phyloP scores from a whole-genome alignment of 2,888 invertebrate genomes.

The Mythimna albipuncta region DNA sequence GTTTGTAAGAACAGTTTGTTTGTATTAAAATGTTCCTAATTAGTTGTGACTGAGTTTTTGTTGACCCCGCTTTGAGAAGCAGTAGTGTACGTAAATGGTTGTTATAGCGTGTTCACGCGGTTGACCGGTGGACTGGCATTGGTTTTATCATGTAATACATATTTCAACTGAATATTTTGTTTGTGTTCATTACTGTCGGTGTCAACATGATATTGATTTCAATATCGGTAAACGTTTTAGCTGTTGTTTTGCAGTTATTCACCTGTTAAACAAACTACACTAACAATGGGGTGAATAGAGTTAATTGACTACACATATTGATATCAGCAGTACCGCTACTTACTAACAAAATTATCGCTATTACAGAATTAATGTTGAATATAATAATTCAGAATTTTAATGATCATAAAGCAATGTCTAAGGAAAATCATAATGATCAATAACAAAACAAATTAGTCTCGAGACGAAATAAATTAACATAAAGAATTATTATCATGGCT shows the following conservation, averaged over 20 bases:
- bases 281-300: background rate
- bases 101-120: conserved; percentile 66
- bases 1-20: conserved; percentile 76
- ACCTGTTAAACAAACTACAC: conserved; percentile 6
- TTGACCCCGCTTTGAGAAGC: conserved; percentile 74
- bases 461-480: conserved; percentile 10
- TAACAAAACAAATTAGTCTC: background rate
- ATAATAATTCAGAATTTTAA: background rate
- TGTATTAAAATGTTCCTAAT: conserved; percentile 88
- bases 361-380: background rate
- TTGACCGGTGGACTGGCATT: conserved; percentile 61
- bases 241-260: conserved; percentile 10
- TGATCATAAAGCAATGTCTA: background rate
- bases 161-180: conserved; percentile 38
- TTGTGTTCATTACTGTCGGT: conserved; percentile 22
- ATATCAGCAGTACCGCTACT: background rate
- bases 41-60: conserved; percentile 79
- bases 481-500: background rate
- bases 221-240: conserved; percentile 31
- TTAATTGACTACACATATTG: background rate
- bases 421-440: background rate
- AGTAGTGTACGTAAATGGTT: conserved; percentile 69
- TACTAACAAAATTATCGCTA: background rate
- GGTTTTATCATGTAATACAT: conserved; percentile 53
- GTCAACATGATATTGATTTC: conserved; percentile 33